phyloP scores from a whole-genome alignment of 2,797 vertebrate genomes.

The Eidolon dupreanum region DNA sequence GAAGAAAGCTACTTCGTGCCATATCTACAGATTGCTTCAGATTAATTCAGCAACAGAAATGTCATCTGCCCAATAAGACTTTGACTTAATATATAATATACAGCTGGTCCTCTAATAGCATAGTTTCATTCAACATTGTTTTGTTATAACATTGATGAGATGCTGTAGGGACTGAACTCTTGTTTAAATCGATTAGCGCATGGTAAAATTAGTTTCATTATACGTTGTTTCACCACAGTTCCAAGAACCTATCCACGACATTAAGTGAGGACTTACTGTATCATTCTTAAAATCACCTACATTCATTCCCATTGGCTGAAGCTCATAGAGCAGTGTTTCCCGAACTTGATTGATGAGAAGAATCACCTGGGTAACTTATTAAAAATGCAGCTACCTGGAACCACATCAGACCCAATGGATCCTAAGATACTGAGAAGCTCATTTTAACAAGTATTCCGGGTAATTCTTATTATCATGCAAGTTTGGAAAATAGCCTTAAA shows the following conservation, averaged over 20 bases:
- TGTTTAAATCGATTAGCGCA: background rate
- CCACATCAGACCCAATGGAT: conserved; percentile 14
- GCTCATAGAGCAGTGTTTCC: background rate
- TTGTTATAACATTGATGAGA: background rate
- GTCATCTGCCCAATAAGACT: background rate
- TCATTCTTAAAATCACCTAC: background rate
- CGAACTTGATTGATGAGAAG: background rate
- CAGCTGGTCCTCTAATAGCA: background rate
- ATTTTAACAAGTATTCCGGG: background rate
- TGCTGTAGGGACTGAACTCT: background rate
- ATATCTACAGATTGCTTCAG: background rate
- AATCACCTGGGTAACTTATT: background rate
- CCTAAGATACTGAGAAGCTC: background rate
- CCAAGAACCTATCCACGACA: background rate
- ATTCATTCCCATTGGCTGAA: background rate
- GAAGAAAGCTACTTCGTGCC: background rate
- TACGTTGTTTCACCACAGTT: background rate
- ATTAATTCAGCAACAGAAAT: background rate
- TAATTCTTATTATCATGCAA: conserved; percentile 14
- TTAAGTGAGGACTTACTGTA: background rate
- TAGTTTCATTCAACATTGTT: background rate
- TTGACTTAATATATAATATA: background rate
- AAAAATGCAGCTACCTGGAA: conserved; percentile 14
- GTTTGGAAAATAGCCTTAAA: background rate
- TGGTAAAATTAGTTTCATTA: background rate